Evolutionary conservation across 2,113 vertebrate species (phyloP), one percentile per base, ranked within the genome.

Genomic region (Cathartes aura): DNA sequence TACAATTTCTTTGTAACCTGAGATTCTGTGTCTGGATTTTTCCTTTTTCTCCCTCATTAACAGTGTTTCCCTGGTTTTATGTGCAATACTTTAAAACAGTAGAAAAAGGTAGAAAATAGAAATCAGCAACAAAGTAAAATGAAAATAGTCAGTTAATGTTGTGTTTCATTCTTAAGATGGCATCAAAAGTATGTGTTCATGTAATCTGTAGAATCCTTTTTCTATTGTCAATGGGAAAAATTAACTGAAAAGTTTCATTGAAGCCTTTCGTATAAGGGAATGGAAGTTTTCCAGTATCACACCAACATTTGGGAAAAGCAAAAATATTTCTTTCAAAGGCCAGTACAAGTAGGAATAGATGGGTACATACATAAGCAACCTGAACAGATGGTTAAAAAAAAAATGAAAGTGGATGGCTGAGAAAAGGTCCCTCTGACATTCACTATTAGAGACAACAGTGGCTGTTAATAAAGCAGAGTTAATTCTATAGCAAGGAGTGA

Each of bases 401-500:
- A 90, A 95, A 82, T 38, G 50, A 50, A 92, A 97, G 86, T 80
- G 72, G 52, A 82, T 93, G 62, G 76, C 88, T 97, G 94, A 96
- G 93, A 91, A 97, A 96, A 97, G 82, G 86, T 98, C 95, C 95
- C 79, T 91, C 27, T 98, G 97, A 98, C 98, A 97, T 96, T 97
- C 97, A 87, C 76, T 97, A 59, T 93, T 87, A 96, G 89, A 97
- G 93, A 97, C 95, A 98, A 96, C 94, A 87, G 96, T 97, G 94
- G 68, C 90, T 98, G 94, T 97, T 98, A 97, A 98, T 98, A 97
- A 96, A 97, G 93, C 97, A 94, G 85, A 97, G 95, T 88, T 97
- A 98, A 98, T 98, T 98, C 95, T 98, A 75, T 96, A 97, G 96
- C 93, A 96, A 96, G 96, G 89, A 98, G 94, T 97, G 96, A 98